These are phyloP conservation scores for Cephus pulcher DNA, from an alignment of 2,888 invertebrate genomes.

Conservation along the genomic window DNA sequence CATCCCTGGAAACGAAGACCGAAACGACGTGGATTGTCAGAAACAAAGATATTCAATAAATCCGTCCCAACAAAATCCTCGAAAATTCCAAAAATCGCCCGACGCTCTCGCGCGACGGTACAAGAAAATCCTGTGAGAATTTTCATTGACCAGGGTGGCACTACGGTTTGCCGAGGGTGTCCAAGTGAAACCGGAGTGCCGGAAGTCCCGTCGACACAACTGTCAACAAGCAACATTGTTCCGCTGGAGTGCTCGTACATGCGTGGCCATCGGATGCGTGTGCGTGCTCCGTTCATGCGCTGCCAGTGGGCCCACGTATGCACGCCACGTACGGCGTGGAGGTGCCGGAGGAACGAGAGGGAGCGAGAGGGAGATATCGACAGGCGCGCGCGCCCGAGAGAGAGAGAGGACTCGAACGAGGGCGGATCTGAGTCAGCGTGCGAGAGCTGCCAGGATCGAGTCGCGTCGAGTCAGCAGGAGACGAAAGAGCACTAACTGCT, in stretches of 20 bases:
- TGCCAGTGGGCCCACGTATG: slow-evolving; percentile 13
- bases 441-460: slow-evolving; percentile 41
- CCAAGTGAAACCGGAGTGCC: slow-evolving; percentile 44
- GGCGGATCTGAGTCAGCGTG: slow-evolving; percentile 65
- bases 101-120: no score
- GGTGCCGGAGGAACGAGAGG: slow-evolving; percentile 8
- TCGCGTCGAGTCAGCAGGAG: slow-evolving; percentile 60
- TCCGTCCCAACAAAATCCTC: no score
- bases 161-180: neutral
- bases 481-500: slow-evolving; percentile 48
- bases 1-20: no score
- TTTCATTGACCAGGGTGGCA: no score
- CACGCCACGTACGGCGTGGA: slow-evolving; percentile 11
- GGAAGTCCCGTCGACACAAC: slow-evolving; percentile 43
- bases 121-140: no score
- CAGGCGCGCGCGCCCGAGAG: neutral
- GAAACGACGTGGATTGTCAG: no score
- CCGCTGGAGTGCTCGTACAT: slow-evolving; percentile 13
- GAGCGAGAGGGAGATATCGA: neutral
- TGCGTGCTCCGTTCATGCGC: neutral
- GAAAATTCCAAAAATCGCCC: no score
- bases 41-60: no score
- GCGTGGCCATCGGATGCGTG: neutral
- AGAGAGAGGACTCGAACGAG: slow-evolving; percentile 34
- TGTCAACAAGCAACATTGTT: slow-evolving; percentile 37